phyloP scores from a whole-genome alignment of 2,113 vertebrate genomes.

The Cyprinodon tularosa region DNA sequence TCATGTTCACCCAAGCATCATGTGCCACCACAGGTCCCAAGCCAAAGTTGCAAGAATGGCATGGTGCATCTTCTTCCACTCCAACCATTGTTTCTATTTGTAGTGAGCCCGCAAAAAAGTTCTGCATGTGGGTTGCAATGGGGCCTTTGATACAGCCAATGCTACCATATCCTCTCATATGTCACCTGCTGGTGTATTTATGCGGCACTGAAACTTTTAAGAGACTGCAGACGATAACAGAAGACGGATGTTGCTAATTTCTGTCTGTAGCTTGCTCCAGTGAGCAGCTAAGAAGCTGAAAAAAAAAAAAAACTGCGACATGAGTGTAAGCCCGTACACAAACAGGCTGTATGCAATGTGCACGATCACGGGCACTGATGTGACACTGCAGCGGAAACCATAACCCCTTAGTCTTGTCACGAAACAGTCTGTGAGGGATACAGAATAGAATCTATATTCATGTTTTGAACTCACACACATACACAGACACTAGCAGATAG shows the following conservation, averaged over 20 bases:
- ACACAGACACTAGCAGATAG: conserved; percentile 54
- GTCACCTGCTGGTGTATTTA: conserved; percentile 22
- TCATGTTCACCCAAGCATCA: conserved; percentile 32
- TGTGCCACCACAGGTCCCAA: conserved; percentile 40
- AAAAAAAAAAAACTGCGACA: not conserved
- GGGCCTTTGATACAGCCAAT: conserved; percentile 52
- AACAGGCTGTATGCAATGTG: conserved; percentile 17
- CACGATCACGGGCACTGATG: conserved; percentile 41
- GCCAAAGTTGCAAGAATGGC: conserved; percentile 59
- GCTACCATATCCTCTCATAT: conserved; percentile 36
- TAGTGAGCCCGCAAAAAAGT: conserved; percentile 56
- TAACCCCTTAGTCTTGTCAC: conserved; percentile 70
- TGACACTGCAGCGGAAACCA: conserved; percentile 69
- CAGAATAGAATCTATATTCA: conserved; percentile 55
- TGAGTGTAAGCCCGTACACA: conserved; percentile 13
- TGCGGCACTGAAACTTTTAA: not conserved
- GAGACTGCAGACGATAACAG: not conserved
- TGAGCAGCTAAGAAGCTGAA: not conserved
- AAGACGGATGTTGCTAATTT: not conserved
- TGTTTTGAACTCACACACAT: conserved; percentile 1
- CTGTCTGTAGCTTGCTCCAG: not conserved
- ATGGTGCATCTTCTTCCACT: conserved; percentile 63
- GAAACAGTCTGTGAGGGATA: conserved; percentile 65
- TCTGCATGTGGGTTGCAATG: conserved; percentile 52
- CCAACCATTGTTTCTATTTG: conserved; percentile 63